Base-by-base conservation (phyloP, 92 coral and sea anemone species). In the Porites cylindrica region DNA sequence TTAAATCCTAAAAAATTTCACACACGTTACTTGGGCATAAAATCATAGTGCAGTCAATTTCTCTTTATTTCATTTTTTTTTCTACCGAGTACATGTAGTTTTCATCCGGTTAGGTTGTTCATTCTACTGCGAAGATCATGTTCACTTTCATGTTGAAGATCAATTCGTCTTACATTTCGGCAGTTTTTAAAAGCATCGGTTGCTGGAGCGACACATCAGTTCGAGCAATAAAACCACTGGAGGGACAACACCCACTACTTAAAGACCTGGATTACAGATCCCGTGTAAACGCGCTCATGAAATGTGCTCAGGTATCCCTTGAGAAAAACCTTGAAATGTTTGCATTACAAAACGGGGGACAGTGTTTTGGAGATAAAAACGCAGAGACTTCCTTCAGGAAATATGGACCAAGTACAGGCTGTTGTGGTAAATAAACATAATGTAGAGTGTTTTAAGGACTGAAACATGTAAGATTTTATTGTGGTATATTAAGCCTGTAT, bases 281-380 rank as follows among this genome's bases (percentile, higher is more conserved):
- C 20, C 93, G 99, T 12, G 88, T 93, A 61, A 96, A 96, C 88
- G 99, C 98, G 17, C 93, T 96, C 19, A 90, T 95, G 91, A 96
- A 96, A 83, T 96, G 99, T 66, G 99, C 99, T 7, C 89, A 93
- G 70, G 96, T 94, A 32, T 91, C 99, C 1, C 87, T 82, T 72
- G 93, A 86, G 73, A 61, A 83, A 71, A 90, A 86, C 14, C 70
- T 93, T 61, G 78, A 66, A 67, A 82, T 95, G 86, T 96, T 96
- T 74, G 99, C 98, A 59, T 19, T 96, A 7, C 99, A 96, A 88
- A 96, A 96, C 80, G 99, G 99, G 17, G 99, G 99, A 8, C 98
- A 96, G 78, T 95, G 99, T 89, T 91, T 96, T 73, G 95, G 98
- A 24, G 96, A 91, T 18, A 83, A 51, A 24, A 83, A 83, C 50